A percentile compares a stretch with the other conserved stretches of the same genome.
phyloP scores from a whole-genome alignment of 2,113 vertebrate genomes.

The Zeus faber region DNA sequence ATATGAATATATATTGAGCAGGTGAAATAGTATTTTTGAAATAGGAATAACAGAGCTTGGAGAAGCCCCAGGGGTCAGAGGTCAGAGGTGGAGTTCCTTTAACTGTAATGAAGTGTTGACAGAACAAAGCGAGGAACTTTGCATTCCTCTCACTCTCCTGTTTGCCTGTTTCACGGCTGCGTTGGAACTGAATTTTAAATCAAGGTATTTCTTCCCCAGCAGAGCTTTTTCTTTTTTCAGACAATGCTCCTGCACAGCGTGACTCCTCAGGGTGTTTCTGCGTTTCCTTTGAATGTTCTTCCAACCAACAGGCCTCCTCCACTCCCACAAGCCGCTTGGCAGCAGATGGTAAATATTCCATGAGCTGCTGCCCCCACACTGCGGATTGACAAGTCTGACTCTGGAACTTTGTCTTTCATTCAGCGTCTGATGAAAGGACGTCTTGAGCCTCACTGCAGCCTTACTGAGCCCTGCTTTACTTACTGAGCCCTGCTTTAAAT shows the following conservation, averaged over 20 bases:
- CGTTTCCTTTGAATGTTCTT: conserved; percentile 71
- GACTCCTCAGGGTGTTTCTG: conserved; percentile 71
- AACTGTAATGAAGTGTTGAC: background rate
- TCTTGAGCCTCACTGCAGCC: too few relatives aligned
- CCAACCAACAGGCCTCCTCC: conserved; percentile 57
- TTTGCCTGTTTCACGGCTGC: conserved; percentile 61
- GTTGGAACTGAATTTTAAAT: conserved; percentile 77
- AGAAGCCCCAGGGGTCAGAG: too few relatives aligned
- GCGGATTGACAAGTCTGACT: conserved; percentile 58
- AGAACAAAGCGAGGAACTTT: conserved; percentile 36
- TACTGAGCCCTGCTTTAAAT: too few relatives aligned
- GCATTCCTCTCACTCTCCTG: conserved; percentile 60
- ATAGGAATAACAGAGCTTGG: too few relatives aligned
- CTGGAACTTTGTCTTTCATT: too few relatives aligned
- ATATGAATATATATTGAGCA: too few relatives aligned
- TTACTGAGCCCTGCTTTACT: too few relatives aligned
- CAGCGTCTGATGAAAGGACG: too few relatives aligned
- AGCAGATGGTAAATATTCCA: conserved; percentile 71
- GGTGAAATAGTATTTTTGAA: too few relatives aligned
- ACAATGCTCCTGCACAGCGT: conserved; percentile 56
- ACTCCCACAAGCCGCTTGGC: conserved; percentile 31
- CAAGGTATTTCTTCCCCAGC: conserved; percentile 67
- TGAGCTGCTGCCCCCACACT: conserved; percentile 51
- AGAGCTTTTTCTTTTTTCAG: conserved; percentile 59
- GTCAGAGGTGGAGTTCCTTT: too few relatives aligned